Evolutionary conservation across 2,113 vertebrate genomes (phyloP), one percentile per base, ranked within the genome.

Genomic region (Triplophysa tibetana): DNA sequence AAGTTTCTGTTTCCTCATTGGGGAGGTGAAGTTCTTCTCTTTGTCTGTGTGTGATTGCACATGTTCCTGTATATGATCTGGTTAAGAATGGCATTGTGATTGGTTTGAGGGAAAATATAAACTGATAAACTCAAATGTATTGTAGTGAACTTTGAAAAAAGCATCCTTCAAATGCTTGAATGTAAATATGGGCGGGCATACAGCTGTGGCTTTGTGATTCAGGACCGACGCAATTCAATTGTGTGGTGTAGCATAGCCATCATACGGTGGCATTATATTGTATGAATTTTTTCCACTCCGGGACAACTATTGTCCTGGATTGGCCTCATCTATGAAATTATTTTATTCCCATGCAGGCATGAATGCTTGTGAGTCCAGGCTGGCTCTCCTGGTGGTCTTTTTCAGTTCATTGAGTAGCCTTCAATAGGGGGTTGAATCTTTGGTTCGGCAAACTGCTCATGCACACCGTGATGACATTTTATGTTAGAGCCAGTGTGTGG

Each of bases 391-490:
- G 54, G 54, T 58, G 19, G 54, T 58, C 54, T 21, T n/a, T 8
- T 58, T 58, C 19, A 21, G 54, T 6, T 54, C 14, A 19, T 54
- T 54, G 50, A 54, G 50, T 54, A 54, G 50, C 19, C 21, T 58
- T 58, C 8, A 9, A n/a, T 58, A 9, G 19, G 1, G 1, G 19
- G 19, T 58, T n/a, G 6, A 21, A 21, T 8, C 7, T 58, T 21
- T 58, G 9, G n/a, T n/a, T 21, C 8, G 8, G 50, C 56, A 45
- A 75, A 75, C 72, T 60, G 6, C 29, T 73, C 33, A 73, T 60
- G 70, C 70, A 60, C 60, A 73, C 54, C 60, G 33, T 43, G 58
- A 62, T 75, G n/a, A 26, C 73, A 63, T 48, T 48, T 21, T 67
- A 62, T 26, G 6, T 29, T 29, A 45, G 43, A 66, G 52, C 48